Base-by-base conservation (phyloP, 1,140 invertebrate species). In the Drosophila cardini region DNA sequence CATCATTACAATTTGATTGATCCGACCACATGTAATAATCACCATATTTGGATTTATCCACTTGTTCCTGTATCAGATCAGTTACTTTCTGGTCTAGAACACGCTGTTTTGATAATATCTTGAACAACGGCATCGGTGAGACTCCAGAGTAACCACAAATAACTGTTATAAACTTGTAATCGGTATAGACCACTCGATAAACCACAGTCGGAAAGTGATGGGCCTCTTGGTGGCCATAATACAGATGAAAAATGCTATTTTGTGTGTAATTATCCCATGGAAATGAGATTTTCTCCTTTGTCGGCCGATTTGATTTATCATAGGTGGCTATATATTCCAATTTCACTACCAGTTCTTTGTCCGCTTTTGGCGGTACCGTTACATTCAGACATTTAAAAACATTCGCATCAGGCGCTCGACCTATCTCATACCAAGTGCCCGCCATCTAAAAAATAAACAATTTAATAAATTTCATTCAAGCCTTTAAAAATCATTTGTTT, bases 401-500 rank as follows among this genome's bases (percentile, higher is more conserved):
- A 26, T 55, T 38, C 7, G 21, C 21, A 26, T 61, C 64, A 15
- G 81, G 81, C 5, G 65, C 61, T 15, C 80, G 64, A 2, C 40
- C 64, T 11, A 46, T 38, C 34, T 84, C 81, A 30, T 77, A 80
- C 81, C 81, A 84, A 7, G 46, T 45, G 5, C 81, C 80, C 15
- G 68, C 53, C 1, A 84, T 9, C 80, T 83, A 4, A 1, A 0
- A 21, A 30, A 11, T 21, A 3, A 26, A 2, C 5, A 2, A 26
- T 26, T 26, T 26, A 26, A 26, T 2, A 3, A 21, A 4, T 21
- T 21, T 21, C 21, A 4, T 21, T 21, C 21, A 3, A 21, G 21
- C 21, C 0, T 26, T 26, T 26, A 26, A 0, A 26, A 4, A 26
- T 4, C 2, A 26, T 26, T 26, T 4, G 21, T 26, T 26, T 26